Evolutionary conservation across 2,797 vertebrate genomes (phyloP), one percentile per base, ranked within the genome.

Genomic region (Molossus molossus): DNA sequence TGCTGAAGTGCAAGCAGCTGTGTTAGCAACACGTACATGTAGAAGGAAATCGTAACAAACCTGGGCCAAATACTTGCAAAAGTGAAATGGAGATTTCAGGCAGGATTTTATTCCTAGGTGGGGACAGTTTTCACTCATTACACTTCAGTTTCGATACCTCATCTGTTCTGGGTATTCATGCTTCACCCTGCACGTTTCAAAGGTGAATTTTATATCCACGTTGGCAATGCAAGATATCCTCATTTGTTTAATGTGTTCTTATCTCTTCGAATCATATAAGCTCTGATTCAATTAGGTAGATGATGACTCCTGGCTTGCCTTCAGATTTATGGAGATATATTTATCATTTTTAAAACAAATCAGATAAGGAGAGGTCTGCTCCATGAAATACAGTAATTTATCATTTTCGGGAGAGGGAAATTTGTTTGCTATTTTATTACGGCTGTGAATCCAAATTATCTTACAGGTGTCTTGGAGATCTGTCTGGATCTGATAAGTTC

Each of bases 401-500:
- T 98, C 98, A 98, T 98, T 98, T 96, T 95, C 86, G 87, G 95
- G 94, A 92, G 97, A 97, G 58, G 97, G 96, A 97, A 97, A 97
- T 97, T 98, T 97, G 96, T 93, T 97, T 98, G 92, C 84, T 87
- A 40, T 97, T 98, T 98, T 98, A 97, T 98, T 97, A 96, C 96
- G 97, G 96, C 97, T 96, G 96, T 97, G 98, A 98, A 96, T 98
- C 95, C 90, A 97, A 96, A 98, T 98, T 98, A 98, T 97, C 97
- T 98, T 98, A 97, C 98, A 98, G 98, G 98, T 98, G 98, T 98
- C 97, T 97, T 97, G 97, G 98, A 97, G 95, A 96, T 98, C 96
- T 97, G 98, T 98, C 98, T 98, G 95, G 90, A 98, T 98, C 98
- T 98, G 98, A 98, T 98, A 98, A 98, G 95, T 89, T 53, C 80